phyloP scores from a whole-genome alignment of 2,888 invertebrate species.

The Hemaris fuciformis region DNA sequence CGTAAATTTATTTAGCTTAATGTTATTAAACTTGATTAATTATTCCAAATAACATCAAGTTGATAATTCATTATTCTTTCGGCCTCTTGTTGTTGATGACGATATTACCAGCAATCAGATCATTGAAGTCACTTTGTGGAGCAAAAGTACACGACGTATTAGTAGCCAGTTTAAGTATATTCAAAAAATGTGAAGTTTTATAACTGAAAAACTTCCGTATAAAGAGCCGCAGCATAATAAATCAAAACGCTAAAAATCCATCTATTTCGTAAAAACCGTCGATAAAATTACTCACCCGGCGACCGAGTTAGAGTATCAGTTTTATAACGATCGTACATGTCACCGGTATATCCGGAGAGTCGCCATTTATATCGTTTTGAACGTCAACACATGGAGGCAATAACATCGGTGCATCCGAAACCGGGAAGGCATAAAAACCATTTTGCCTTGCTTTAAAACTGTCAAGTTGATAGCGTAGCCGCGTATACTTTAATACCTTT shows the following conservation, averaged over 20 bases:
- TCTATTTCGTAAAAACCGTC: background rate
- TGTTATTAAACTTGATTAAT: too few species aligned
- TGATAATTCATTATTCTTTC: too few species aligned
- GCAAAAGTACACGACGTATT: too few species aligned
- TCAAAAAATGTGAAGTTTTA: background rate
- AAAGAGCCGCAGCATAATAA: background rate
- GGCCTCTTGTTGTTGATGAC: too few species aligned
- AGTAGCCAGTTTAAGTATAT: background rate
- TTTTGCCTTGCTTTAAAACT: slow-evolving; percentile 1
- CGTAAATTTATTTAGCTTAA: too few species aligned
- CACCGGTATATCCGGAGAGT: background rate
- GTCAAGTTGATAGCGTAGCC: background rate
- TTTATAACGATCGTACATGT: background rate
- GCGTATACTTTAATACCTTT: background rate
- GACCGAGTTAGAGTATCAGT: background rate
- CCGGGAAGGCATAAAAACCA: slow-evolving; percentile 2
- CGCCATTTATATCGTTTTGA: slow-evolving; percentile 7
- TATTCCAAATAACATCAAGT: too few species aligned
- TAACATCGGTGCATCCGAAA: background rate
- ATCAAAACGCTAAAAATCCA: background rate
- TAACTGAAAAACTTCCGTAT: background rate
- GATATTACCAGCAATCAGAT: too few species aligned
- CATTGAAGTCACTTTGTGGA: too few species aligned
- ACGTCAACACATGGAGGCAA: background rate
- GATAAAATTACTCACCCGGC: background rate